Evolutionary conservation across 2,113 vertebrate species (phyloP).

Genomic region (Sorex fumeus): DNA sequence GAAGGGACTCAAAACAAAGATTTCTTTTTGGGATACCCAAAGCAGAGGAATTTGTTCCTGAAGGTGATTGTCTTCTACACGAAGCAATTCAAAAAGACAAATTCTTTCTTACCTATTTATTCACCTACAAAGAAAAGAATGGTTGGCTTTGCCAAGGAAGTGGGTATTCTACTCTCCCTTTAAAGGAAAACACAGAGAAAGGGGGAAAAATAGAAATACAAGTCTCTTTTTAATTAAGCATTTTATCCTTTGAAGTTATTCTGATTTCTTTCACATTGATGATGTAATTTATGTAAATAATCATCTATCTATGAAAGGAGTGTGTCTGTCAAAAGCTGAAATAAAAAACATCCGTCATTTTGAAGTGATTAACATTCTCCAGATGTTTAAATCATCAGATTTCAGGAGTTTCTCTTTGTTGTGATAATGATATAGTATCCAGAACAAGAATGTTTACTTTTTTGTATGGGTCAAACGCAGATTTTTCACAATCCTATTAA

Average conservation of each 20-base stretch:
- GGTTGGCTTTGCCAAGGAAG: constrained; percentile 59
- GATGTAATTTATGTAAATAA: constrained; percentile 95
- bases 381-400: constrained; percentile 95
- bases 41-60: constrained; percentile 34
- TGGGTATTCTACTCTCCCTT: constrained; percentile 66
- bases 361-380: constrained; percentile 95
- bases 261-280: constrained; percentile 88
- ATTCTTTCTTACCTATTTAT: background rate
- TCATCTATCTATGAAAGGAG: constrained; percentile 92
- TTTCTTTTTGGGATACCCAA: background rate
- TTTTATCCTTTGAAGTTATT: constrained; percentile 89
- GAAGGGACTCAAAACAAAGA: constrained; percentile 5
- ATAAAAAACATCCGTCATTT: constrained; percentile 95
- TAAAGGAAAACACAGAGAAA: constrained; percentile 66
- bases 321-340: constrained; percentile 92
- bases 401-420: constrained; percentile 95
- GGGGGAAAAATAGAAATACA: constrained; percentile 83
- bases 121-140: background rate
- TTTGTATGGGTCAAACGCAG: constrained; percentile 92
- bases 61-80: background rate
- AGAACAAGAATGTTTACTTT: constrained; percentile 95
- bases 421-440: constrained; percentile 96
- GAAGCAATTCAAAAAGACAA: background rate
- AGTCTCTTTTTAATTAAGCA: constrained; percentile 90
- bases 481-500: constrained; percentile 93